phyloP scores from a whole-genome alignment of 2,888 invertebrate species.

The Gnatocerus cornutus region DNA sequence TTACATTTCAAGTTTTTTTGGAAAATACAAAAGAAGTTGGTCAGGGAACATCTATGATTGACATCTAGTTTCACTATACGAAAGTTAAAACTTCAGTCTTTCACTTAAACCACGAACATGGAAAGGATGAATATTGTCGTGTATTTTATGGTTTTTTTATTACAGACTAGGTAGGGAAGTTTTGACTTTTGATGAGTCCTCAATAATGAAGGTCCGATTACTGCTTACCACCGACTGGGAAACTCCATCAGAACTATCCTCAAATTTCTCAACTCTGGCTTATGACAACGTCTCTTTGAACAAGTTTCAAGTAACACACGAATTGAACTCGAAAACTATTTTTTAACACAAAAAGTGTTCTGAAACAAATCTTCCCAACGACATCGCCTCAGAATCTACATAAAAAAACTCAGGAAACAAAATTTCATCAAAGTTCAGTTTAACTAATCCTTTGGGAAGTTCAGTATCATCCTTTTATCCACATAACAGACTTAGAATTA shows the following conservation, averaged over 20 bases:
- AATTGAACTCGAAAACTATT: not conserved
- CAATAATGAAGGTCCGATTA: not conserved
- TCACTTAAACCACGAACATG: slow-evolving; percentile 22
- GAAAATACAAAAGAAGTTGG: slow-evolving; percentile 15
- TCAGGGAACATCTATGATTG: slow-evolving; percentile 20
- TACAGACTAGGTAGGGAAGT: not conserved
- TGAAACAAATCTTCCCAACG: not conserved
- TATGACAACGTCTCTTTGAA: not conserved
- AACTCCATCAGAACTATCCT: slow-evolving; percentile 1
- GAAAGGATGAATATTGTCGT: not conserved
- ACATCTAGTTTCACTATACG: slow-evolving; percentile 27
- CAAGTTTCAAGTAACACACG: not conserved
- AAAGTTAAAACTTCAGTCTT: slow-evolving; percentile 19
- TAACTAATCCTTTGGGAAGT: slow-evolving; percentile 25
- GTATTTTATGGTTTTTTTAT: no score
- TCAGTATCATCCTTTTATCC: slow-evolving; percentile 26
- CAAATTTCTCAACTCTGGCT: not conserved
- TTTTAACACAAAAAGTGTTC: no score
- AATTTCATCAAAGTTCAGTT: slow-evolving; percentile 14
- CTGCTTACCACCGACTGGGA: slow-evolving; percentile 1
- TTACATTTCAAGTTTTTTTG: not conserved
- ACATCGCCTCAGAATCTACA: slow-evolving; percentile 3
- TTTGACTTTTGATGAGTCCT: not conserved
- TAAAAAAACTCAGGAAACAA: not conserved
- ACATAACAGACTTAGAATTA: slow-evolving; percentile 23